phyloP scores from a whole-genome alignment of 2,888 invertebrate species.

The Helicoverpa assulta region DNA sequence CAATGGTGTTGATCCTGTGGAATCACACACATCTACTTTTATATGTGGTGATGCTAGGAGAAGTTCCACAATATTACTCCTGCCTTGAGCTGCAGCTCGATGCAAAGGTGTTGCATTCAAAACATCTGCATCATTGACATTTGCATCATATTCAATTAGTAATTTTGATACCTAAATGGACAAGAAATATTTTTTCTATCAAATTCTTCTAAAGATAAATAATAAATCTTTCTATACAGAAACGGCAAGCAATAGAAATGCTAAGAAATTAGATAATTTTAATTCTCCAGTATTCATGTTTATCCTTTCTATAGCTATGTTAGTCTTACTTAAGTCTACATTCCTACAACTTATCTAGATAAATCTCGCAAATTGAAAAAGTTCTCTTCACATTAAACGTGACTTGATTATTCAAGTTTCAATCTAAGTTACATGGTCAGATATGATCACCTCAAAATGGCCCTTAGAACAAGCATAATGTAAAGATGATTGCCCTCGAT shows the following conservation, averaged over 20 bases:
- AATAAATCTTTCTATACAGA: too few relatives aligned
- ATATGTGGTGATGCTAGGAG: conserved; percentile 90
- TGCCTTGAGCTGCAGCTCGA: conserved; percentile 92
- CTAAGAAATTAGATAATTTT: too few relatives aligned
- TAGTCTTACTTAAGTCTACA: too few relatives aligned
- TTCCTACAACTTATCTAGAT: too few relatives aligned
- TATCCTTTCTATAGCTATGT: too few relatives aligned
- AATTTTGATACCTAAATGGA: conserved; percentile 91
- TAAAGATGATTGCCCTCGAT: conserved; percentile 94
- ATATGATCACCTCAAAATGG: conserved; percentile 90
- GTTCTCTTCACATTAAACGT: too few relatives aligned
- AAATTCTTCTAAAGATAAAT: background rate
- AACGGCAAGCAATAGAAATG: too few relatives aligned
- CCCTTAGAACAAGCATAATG: conserved; percentile 97
- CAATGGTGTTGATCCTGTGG: conserved; percentile 94
- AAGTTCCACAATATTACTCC: conserved; percentile 91
- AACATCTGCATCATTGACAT: conserved; percentile 92
- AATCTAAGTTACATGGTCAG: background rate
- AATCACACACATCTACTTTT: conserved; percentile 91
- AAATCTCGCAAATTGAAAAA: too few relatives aligned
- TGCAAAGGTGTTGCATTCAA: conserved; percentile 94
- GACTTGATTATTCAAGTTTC: too few relatives aligned
- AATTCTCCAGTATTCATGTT: too few relatives aligned
- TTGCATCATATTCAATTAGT: conserved; percentile 92
- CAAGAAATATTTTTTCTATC: background rate